A percentile compares a stretch with the other conserved stretches of the same genome.
phyloP scores from a whole-genome alignment of 2,888 invertebrate genomes.

The Flexamia atlantica region DNA sequence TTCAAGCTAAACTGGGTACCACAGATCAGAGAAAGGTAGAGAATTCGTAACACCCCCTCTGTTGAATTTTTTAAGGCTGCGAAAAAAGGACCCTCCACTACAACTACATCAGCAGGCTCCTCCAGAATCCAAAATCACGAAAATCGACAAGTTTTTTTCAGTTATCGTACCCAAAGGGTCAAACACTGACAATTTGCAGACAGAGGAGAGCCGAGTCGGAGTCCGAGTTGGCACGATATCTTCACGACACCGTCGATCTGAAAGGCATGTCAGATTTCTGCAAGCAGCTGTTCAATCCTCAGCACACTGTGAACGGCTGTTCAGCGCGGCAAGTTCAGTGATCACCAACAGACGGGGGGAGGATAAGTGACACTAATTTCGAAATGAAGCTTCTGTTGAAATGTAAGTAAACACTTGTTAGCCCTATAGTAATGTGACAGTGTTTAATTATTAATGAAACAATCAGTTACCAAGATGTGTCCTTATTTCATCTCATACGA shows the following conservation, averaged over 20 bases:
- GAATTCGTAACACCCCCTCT: neutral
- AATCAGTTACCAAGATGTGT: too few species aligned
- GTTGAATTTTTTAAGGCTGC: conserved; percentile 16
- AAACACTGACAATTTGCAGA: conserved; percentile 16
- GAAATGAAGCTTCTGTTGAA: conserved; percentile 4
- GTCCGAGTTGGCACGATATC: too few species aligned
- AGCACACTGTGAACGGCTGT: too few species aligned
- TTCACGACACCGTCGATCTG: neutral
- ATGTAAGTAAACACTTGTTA: neutral
- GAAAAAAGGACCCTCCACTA: conserved; percentile 17
- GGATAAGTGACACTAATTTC: neutral
- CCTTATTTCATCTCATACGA: neutral
- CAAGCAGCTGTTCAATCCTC: conserved; percentile 1
- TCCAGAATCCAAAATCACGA: neutral
- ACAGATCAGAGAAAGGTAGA: conserved; percentile 16
- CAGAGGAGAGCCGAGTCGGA: neutral
- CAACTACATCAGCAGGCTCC: neutral
- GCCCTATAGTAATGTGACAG: neutral
- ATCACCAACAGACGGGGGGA: neutral
- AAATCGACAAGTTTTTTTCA: conserved; percentile 22
- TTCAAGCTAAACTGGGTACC: conserved; percentile 23
- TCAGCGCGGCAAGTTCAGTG: too few species aligned
- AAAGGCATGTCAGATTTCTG: neutral
- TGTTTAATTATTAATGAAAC: conserved; percentile 17
- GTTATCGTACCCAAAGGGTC: conserved; percentile 3